Base-by-base conservation (phyloP, 2,113 vertebrate genomes). In the Hemichromis elongatus region DNA sequence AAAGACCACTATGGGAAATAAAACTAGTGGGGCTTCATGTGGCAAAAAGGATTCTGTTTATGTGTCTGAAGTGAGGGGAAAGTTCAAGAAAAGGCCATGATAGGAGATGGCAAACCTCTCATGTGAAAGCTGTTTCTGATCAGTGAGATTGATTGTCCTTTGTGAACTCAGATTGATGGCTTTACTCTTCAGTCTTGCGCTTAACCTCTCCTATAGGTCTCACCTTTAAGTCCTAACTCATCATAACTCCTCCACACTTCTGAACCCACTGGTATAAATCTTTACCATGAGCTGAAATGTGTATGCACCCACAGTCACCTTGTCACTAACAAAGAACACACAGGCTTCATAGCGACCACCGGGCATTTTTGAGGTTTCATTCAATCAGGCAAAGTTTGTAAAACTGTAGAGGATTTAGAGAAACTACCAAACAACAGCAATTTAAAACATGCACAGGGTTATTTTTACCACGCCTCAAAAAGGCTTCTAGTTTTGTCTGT, bases 191-290 rank as follows among this genome's bases (percentile, higher is more conserved):
- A 19, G 57, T 24, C 47, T 80, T 82, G 56, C 37, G 85, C 83
- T 90, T 93, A 90, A 93, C 91, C 92, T 86, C 84, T 88, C 53
- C 33, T 87, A 77, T 77, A 86, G 75, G 77, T 83, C 81, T 93
- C 91, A 88, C 88, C 89, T 92, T 61, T 80, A 7, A 78, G 86
- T 86, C 63, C 21, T 84, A 83, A 86, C 79, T 91, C 90, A 91
- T 30, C 82, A 80, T 35, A 30, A 84, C 86, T 89, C 81, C 86
- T 81, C 80, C 79, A 79, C 77, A 77, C 78, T 87, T 85, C 85
- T 73, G 87, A 90, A 79, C 92, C 81, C 6, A n/a, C 47, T 9
- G 30, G 63, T 42, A 75, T 92, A 90, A 92, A 94, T 93, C 91
- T 89, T 24, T 4, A 81, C 81, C 53, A 10, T 66, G 30, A n/a